Percentiles rank a stretch among this genome's conserved stretches.
Conservation (phyloP, 2,113 vertebrate species). For the Nicator chloris region DNA sequence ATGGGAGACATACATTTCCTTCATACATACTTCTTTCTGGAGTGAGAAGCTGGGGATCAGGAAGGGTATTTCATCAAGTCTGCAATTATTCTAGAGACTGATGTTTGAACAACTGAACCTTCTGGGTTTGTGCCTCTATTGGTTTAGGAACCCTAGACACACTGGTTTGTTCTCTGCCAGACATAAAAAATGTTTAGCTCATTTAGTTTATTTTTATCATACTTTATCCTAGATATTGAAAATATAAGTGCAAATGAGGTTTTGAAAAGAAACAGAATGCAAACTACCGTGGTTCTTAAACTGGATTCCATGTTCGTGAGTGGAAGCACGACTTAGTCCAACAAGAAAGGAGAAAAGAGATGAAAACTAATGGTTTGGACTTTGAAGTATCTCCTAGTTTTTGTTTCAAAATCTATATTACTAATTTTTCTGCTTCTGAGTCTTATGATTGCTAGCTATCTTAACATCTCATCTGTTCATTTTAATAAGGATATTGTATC, state of each 20-base stretch:
- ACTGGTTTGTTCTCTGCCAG: background rate
- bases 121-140: background rate
- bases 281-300: background rate
- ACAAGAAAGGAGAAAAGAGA: background rate
- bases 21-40: too few species aligned
- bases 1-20: background rate
- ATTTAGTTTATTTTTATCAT: background rate
- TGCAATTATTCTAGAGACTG: background rate
- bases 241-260: background rate
- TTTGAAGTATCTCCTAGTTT: background rate
- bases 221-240: background rate
- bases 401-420: background rate
- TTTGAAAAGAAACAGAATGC: background rate
- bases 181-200: background rate
- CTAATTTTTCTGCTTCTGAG: background rate
- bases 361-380: background rate
- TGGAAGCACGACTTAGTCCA: background rate
- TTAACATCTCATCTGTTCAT: background rate
- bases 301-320: background rate
- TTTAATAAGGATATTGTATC: background rate
- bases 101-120: background rate
- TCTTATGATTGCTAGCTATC: fast-evolving
- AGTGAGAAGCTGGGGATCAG: background rate
- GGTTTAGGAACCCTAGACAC: background rate
- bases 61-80: background rate